phyloP scores from a whole-genome alignment of 2,113 vertebrate species.

The Ascaphus truei region DNA sequence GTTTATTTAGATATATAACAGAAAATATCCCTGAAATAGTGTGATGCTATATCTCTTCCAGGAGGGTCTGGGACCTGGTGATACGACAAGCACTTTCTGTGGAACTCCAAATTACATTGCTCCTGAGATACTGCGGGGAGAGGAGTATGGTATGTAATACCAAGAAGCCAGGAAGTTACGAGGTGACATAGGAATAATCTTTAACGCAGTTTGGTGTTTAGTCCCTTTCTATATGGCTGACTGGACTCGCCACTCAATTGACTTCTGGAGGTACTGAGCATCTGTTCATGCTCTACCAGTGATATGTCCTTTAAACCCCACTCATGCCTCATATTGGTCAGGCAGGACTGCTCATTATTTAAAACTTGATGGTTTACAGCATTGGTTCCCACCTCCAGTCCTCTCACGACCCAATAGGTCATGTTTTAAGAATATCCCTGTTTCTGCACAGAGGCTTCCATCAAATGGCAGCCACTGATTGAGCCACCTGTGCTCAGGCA shows the following conservation, averaged over 20 bases:
- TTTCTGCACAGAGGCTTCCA: too few relatives aligned
- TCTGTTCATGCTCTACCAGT: too few relatives aligned
- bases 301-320: not conserved
- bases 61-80: conserved; percentile 95
- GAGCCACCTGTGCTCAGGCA: too few relatives aligned
- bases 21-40: not conserved
- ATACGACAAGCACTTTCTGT: conserved; percentile 97
- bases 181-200: not conserved
- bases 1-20: too few relatives aligned
- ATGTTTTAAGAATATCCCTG: too few relatives aligned
- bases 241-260: not conserved
- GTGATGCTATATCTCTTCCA: conserved; percentile 54
- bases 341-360: not conserved
- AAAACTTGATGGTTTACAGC: too few relatives aligned
- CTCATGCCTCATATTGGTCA: not conserved
- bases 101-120: conserved; percentile 98
- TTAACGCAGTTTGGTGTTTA: not conserved
- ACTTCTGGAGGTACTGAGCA: not conserved
- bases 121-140: conserved; percentile 93
- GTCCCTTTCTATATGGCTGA: not conserved
- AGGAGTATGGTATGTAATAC: conserved; percentile 88
- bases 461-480: too few relatives aligned
- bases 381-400: too few relatives aligned
- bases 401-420: too few relatives aligned
- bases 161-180: not conserved